Conservation (phyloP, 2,888 invertebrate species). For the Apamea anceps region DNA sequence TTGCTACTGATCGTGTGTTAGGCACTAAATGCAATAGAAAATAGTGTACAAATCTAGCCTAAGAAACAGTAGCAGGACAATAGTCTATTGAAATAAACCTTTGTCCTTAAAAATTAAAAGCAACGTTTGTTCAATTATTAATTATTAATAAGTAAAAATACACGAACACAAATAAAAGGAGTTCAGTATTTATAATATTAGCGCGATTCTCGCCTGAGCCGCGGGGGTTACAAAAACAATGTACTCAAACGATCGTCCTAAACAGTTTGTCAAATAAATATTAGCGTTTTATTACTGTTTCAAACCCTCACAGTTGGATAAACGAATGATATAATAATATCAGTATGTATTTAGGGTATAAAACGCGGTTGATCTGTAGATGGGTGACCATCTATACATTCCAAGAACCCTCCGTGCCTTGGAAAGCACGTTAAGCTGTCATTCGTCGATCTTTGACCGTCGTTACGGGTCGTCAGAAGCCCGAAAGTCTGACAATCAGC, state of each 20-base stretch:
- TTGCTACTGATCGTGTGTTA: too few species aligned
- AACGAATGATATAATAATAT: conserved; percentile 27
- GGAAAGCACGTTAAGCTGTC: too few species aligned
- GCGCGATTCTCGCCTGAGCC: conserved; percentile 15
- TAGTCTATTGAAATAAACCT: not conserved
- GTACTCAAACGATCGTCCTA: not conserved
- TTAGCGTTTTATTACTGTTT: conserved; percentile 35
- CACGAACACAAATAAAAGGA: conserved; percentile 25
- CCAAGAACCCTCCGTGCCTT: too few species aligned
- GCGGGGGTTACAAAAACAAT: conserved; percentile 51
- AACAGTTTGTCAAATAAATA: conserved; percentile 52
- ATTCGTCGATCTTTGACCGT: too few species aligned
- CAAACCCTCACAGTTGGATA: conserved; percentile 36
- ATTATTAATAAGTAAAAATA: conserved; percentile 34
- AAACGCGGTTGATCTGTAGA: not conserved
- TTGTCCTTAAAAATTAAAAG: not conserved
- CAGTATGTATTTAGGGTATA: not conserved
- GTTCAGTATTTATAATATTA: conserved; percentile 48
- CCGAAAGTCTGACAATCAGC: too few species aligned
- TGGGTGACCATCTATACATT: too few species aligned
- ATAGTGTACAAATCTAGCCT: too few species aligned
- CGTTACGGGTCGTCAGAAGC: too few species aligned
- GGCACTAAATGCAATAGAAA: too few species aligned
- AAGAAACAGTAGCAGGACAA: too few species aligned
- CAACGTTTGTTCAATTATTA: conserved; percentile 24